Conservation (phyloP, 2,797 vertebrate species). For the Apogon talboti region DNA sequence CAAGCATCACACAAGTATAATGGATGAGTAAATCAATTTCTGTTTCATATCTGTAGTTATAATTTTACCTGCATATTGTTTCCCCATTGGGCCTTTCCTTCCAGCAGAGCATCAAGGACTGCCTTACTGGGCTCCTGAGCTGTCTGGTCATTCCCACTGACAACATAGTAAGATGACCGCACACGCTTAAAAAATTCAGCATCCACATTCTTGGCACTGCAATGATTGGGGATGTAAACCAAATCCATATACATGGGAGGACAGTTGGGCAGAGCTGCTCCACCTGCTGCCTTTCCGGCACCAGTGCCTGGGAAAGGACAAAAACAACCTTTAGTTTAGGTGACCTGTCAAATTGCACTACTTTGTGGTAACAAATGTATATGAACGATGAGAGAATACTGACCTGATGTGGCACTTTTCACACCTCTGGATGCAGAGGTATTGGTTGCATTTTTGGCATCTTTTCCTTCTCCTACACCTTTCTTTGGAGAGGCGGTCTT, state of each 20-base stretch:
- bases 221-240: slow-evolving; percentile 98
- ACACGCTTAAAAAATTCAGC: slow-evolving; percentile 96
- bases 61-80: slow-evolving; percentile 91
- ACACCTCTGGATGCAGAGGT: slow-evolving; percentile 90
- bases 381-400: slow-evolving; percentile 30
- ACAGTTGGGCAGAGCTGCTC: slow-evolving; percentile 86
- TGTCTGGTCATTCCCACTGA: slow-evolving; percentile 93
- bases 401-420: slow-evolving; percentile 90
- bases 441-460: slow-evolving; percentile 97
- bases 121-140: slow-evolving; percentile 93
- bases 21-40: too few relatives aligned
- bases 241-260: slow-evolving; percentile 96
- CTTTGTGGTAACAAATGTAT: not conserved
- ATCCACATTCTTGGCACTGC: slow-evolving; percentile 95
- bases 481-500: slow-evolving; percentile 94
- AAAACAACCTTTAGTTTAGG: not conserved
- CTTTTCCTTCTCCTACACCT: slow-evolving; percentile 90
- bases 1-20: not conserved
- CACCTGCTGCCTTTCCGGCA: slow-evolving; percentile 84
- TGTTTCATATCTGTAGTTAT: too few relatives aligned
- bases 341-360: not conserved
- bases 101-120: slow-evolving; percentile 93
- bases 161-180: slow-evolving; percentile 95
- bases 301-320: slow-evolving; percentile 81
- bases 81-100: slow-evolving; percentile 96